Conservation (phyloP, 2,113 vertebrate species). For the Aegypius monachus region DNA sequence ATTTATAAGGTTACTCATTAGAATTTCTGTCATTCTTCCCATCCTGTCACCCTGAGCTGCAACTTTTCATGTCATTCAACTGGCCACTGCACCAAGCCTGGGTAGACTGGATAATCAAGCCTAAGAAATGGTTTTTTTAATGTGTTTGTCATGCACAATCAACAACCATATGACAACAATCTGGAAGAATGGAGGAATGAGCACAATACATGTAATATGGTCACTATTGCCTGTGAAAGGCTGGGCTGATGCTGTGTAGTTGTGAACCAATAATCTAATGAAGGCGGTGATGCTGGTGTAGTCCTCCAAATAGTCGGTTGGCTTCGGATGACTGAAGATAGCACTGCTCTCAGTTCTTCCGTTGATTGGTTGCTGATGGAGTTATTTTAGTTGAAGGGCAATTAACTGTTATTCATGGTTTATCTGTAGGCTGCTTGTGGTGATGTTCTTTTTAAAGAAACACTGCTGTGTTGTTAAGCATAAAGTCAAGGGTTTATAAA, state of each 20-base stretch:
- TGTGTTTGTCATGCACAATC: neutral
- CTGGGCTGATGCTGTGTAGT: neutral
- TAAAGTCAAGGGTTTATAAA: neutral
- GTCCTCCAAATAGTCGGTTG: neutral
- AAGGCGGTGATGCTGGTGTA: neutral
- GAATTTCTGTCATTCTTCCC: neutral
- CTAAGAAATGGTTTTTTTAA: neutral
- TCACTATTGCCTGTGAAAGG: neutral
- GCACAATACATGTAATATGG: neutral
- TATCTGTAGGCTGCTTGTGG: neutral
- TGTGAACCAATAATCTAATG: neutral
- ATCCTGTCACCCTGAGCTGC: neutral
- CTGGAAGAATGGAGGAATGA: neutral
- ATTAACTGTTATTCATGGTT: neutral
- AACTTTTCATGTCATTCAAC: neutral
- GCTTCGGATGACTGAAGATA: neutral
- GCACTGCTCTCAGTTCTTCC: neutral
- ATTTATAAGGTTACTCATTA: neutral
- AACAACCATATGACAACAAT: neutral
- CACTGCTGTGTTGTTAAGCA: neutral
- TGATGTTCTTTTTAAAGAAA: neutral
- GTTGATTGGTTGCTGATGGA: neutral
- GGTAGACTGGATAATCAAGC: neutral
- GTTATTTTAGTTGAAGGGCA: conserved; percentile 1
- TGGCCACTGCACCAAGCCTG: neutral